Evolutionary conservation across 2,888 invertebrate species (phyloP).

Genomic region (Idaea biselata): DNA sequence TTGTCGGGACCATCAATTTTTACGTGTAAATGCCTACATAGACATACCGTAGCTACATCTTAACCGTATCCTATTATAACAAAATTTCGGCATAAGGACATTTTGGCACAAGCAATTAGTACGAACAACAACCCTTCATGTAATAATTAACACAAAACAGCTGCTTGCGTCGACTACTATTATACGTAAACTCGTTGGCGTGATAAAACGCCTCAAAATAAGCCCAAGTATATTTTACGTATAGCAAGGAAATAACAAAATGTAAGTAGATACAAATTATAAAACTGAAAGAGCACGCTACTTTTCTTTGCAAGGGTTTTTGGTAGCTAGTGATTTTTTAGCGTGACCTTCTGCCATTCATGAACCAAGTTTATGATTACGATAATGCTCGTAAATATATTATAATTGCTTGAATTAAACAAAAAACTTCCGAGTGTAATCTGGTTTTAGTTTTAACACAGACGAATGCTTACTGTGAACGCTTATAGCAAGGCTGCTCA

Average conservation of each 20-base stretch:
- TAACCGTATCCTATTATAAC: too few species aligned
- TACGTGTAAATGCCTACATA: too few species aligned
- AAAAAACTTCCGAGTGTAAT: not conserved
- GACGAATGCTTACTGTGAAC: not conserved
- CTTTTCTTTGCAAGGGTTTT: not conserved
- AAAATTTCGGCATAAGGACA: too few species aligned
- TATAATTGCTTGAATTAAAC: not conserved
- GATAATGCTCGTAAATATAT: not conserved
- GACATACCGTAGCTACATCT: too few species aligned
- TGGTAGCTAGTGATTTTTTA: not conserved
- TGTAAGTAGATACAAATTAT: conserved; percentile 3
- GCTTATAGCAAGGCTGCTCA: too few species aligned
- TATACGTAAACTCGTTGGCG: too few species aligned
- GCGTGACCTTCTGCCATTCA: not conserved
- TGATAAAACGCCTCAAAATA: too few species aligned
- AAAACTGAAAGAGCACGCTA: not conserved
- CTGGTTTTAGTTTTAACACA: not conserved
- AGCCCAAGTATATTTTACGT: too few species aligned
- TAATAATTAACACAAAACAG: conserved; percentile 8
- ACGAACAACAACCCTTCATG: too few species aligned
- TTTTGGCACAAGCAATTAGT: too few species aligned
- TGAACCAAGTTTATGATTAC: not conserved
- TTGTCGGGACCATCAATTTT: too few species aligned
- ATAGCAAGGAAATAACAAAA: not conserved
- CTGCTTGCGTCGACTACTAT: conserved; percentile 8